Evolutionary conservation across 2,888 invertebrate species (phyloP).

Genomic region (Acronicta alni): DNA sequence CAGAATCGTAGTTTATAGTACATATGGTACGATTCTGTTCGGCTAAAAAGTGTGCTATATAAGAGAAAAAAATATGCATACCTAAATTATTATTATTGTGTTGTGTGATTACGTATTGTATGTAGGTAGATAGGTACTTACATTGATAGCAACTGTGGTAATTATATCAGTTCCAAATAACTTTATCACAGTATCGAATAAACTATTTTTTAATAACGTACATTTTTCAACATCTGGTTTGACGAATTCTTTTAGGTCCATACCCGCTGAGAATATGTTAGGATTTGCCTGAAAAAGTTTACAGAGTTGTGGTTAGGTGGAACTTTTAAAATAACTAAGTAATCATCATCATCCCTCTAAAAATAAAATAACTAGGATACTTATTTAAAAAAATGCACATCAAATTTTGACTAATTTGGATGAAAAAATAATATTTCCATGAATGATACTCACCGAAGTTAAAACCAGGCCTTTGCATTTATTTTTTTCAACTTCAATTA

Average conservation of each 20-base stretch:
- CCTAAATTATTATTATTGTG: too few species aligned
- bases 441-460: conserved; percentile 90
- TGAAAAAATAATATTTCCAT: too few species aligned
- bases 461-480: conserved; percentile 91
- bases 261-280: conserved; percentile 92
- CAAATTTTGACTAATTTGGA: too few species aligned
- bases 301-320: not conserved
- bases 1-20: too few species aligned
- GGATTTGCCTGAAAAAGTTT: conserved; percentile 82
- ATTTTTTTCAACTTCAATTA: conserved; percentile 89
- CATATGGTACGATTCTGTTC: too few species aligned
- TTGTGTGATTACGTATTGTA: too few species aligned
- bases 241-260: conserved; percentile 94
- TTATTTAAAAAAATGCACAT: too few species aligned
- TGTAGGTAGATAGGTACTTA: conserved; percentile 76
- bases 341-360: too few species aligned
- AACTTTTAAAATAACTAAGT: too few species aligned
- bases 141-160: conserved; percentile 93
- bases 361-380: too few species aligned
- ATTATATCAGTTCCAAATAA: conserved; percentile 91
- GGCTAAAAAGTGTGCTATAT: too few species aligned
- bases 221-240: conserved; percentile 90
- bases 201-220: conserved; percentile 89
- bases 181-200: conserved; percentile 92
- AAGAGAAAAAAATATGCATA: too few species aligned